These are phyloP conservation scores for Notospermus geniculatus DNA, from an alignment of 1,140 invertebrate genomes.

Conservation along the genomic window DNA sequence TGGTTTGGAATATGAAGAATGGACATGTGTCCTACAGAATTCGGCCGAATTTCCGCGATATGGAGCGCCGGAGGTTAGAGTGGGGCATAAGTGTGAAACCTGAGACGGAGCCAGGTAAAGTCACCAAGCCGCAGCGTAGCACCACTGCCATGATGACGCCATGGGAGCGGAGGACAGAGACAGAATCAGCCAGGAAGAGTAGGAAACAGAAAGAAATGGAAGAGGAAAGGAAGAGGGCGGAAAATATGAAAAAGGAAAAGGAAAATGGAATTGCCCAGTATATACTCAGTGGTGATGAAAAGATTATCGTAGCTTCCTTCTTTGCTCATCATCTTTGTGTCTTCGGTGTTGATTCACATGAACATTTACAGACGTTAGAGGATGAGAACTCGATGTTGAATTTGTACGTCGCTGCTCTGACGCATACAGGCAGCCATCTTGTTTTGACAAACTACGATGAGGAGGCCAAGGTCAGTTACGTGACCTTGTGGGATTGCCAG, in stretches of 20 bases:
- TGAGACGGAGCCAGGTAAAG: neutral
- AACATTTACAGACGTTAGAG: constrained; percentile 43
- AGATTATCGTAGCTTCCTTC: constrained; percentile 50
- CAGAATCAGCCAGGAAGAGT: constrained; percentile 29
- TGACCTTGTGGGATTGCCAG: constrained; percentile 49
- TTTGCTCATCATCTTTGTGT: constrained; percentile 53
- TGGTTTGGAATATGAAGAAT: constrained; percentile 47
- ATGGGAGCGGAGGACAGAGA: constrained; percentile 46
- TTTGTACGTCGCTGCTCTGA: constrained; percentile 45
- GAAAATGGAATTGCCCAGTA: constrained; percentile 50
- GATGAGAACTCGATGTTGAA: constrained; percentile 47
- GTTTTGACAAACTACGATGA: constrained; percentile 53
- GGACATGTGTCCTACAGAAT: constrained; percentile 44
- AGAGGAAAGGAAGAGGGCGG: constrained; percentile 30
- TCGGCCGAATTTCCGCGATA: constrained; percentile 37
- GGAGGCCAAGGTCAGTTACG: constrained; percentile 48
- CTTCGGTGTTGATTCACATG: constrained; percentile 40
- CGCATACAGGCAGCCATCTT: constrained; percentile 41
- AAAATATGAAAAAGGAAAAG: constrained; percentile 46
- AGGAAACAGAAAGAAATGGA: constrained; percentile 38
- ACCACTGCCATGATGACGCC: constrained; percentile 41
- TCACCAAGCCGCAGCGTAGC: constrained; percentile 9
- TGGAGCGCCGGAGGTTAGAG: constrained; percentile 27
- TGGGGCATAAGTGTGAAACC: constrained; percentile 10
- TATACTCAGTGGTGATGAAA: constrained; percentile 44